Base-by-base conservation (phyloP, 2,888 invertebrate species). In the Eupelmus urozonus region DNA sequence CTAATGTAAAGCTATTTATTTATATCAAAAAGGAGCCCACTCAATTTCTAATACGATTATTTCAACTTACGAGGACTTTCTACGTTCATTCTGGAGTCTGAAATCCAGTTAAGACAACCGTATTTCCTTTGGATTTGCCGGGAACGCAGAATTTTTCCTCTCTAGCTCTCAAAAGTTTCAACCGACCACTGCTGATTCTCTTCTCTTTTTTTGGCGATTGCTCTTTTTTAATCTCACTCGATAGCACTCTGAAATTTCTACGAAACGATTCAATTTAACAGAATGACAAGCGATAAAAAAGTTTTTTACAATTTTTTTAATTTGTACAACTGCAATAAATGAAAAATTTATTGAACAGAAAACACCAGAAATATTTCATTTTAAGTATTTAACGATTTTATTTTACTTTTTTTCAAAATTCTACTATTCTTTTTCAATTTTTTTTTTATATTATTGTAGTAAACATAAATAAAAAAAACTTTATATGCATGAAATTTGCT, bases 41-140 rank as follows among this genome's bases (percentile, higher is more conserved):
- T n/a, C n/a, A n/a, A 40, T 69, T 69, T 66, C 45, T 70, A 59
- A 70, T 70, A 45, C 45, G 29, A 42, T 69, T 57, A 69, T 69
- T 57, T 20, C 3, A 27, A 67, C 34, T 34, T 25, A 49, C 27
- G 45, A 27, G 49, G 49, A 66, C 51, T 51, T 13, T 27, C 60
- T n/a, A 18, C 34, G 34, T 25, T n/a, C 2, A n/a, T 27, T 51
- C 51, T 9, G 3, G 34, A 66, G 66, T 51, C 51, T 20, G 34
- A 53, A 66, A 66, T 53, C 51, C 66, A 51, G 51, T 66, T 66
- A 51, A 66, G 66, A 5, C 51, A 13, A 3, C 29, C 66, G 66
- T 66, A 66, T 66, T 66, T 66, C 25, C 51, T 53, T 34, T 51
- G 34, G 51, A 53, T 20, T 66, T 66, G 18, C 51, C 51, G 23